Percentiles rank a stretch among this genome's conserved stretches.
phyloP scores from a whole-genome alignment of 30 jellyfish, hydroid and myxozoan genomes.

The Aurelia coerulea region DNA sequence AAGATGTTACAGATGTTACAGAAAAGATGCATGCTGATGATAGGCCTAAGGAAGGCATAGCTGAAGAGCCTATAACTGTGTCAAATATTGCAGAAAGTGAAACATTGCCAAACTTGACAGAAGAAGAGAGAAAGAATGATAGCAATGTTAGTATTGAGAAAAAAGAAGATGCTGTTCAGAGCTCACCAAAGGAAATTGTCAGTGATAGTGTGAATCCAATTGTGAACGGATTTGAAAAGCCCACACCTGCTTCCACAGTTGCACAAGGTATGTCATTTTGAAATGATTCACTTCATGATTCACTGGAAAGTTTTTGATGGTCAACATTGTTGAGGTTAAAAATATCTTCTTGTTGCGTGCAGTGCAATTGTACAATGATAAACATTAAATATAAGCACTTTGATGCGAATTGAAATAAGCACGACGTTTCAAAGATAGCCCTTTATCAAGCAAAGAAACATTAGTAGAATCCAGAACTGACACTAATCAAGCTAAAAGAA shows the following conservation, averaged over 20 bases:
- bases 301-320: not conserved
- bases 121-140: not conserved
- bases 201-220: not conserved
- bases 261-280: constrained; percentile 9
- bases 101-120: not conserved
- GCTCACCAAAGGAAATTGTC: not conserved
- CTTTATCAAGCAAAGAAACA: no score
- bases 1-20: not conserved
- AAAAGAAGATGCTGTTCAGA: not conserved
- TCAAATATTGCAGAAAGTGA: not conserved
- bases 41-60: not conserved
- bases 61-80: not conserved
- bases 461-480: no score
- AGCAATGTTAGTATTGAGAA: constrained; percentile 2
- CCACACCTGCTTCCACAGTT: not conserved
- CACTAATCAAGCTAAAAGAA: no score
- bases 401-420: no score
- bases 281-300: not conserved
- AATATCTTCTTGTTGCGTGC: no score
- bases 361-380: no score
- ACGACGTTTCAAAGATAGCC: no score
- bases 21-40: not conserved
- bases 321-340: no score
- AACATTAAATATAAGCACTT: no score
- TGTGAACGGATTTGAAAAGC: constrained; percentile 40